phyloP scores from a whole-genome alignment of 1,140 invertebrate genomes.

The Eufriesea mexicana region DNA sequence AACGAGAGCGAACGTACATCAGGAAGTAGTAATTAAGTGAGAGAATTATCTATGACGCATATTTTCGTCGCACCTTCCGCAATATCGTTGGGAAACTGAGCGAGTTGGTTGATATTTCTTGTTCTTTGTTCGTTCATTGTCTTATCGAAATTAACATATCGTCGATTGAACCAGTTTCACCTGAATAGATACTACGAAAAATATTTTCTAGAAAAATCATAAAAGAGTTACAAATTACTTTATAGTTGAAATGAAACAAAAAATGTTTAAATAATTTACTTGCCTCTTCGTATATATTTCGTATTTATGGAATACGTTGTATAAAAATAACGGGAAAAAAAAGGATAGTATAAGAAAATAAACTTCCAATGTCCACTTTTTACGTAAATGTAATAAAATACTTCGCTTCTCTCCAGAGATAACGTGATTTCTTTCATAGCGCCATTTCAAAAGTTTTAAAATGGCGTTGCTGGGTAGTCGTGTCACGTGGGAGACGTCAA shows the following conservation, averaged over 20 bases:
- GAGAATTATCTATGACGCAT: conserved; percentile 23
- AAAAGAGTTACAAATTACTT: background rate
- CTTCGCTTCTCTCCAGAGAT: no score
- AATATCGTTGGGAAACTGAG: background rate
- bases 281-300: no score
- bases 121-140: background rate
- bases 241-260: background rate
- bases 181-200: background rate
- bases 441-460: no score
- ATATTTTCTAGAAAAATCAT: background rate
- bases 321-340: background rate
- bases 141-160: background rate
- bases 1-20: conserved; percentile 5
- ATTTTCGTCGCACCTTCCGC: conserved; percentile 7
- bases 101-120: background rate
- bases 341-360: background rate
- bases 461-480: no score
- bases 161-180: background rate
- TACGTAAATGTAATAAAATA: no score
- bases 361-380: no score
- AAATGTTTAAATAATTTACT: no score
- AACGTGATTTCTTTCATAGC: no score
- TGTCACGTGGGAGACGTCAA: background rate
- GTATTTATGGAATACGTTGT: no score
- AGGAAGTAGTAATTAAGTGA: conserved; percentile 34